phyloP scores from a whole-genome alignment of 2,113 vertebrate species.

The Epinephelus moara region DNA sequence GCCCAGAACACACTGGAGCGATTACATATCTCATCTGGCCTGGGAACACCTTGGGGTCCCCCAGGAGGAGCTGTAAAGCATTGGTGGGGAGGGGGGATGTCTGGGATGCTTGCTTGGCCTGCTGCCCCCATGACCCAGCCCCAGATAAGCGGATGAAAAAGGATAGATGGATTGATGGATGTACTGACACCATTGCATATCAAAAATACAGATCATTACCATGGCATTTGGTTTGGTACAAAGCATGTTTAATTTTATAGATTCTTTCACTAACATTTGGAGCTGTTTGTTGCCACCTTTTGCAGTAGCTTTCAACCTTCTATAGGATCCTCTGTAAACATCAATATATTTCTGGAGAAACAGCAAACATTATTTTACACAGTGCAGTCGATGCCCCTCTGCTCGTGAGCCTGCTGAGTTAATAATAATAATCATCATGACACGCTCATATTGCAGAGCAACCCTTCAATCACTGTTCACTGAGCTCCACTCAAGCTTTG shows the following conservation, averaged over 20 bases:
- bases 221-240: neutral
- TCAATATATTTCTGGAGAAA: neutral
- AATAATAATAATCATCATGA: conserved; percentile 39
- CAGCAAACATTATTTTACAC: conserved; percentile 1
- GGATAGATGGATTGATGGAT: too few relatives aligned
- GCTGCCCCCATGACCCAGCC: too few relatives aligned
- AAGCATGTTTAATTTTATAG: neutral
- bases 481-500: conserved; percentile 30
- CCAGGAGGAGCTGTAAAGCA: too few relatives aligned
- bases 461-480: conserved; percentile 27
- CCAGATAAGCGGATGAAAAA: too few relatives aligned
- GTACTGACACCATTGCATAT: neutral
- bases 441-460: conserved; percentile 3
- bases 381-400: neutral
- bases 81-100: too few relatives aligned
- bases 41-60: too few relatives aligned
- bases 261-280: neutral
- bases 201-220: neutral
- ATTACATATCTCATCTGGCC: too few relatives aligned
- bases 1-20: too few relatives aligned
- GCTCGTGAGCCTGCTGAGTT: conserved; percentile 14
- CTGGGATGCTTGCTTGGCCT: too few relatives aligned
- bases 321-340: neutral
- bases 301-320: neutral
- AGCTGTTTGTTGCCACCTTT: conserved; percentile 9